A percentile compares a stretch with the other conserved stretches of the same genome.
These are phyloP conservation scores for Clamator glandarius DNA, from an alignment of 2,797 vertebrate genomes.

Conservation along the genomic window DNA sequence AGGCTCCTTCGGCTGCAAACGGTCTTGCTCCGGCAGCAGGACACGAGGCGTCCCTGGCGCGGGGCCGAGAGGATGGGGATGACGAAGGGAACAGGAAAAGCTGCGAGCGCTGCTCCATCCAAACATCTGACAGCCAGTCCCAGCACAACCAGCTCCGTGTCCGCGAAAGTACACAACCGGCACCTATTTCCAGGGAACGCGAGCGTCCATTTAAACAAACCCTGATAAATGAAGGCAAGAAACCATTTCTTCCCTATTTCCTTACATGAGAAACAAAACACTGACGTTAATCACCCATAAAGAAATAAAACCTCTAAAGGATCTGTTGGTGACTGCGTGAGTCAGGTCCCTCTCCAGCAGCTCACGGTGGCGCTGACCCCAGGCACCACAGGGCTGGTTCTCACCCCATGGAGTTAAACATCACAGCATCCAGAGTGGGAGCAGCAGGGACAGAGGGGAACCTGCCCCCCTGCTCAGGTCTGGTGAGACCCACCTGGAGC, in stretches of 20 bases:
- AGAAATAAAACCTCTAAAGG: constrained; percentile 3
- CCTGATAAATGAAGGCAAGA: constrained; percentile 49
- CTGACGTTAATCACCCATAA: constrained; percentile 48
- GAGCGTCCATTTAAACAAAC: constrained; percentile 5
- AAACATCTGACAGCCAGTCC: constrained; percentile 21
- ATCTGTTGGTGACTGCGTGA: background rate
- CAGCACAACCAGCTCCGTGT: background rate
- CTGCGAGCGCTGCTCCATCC: background rate
- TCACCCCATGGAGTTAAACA: background rate
- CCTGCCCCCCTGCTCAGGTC: no score
- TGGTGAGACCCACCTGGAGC: no score
- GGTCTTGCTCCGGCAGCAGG: rapidly evolving
- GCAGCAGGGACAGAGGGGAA: no score
- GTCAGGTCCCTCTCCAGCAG: background rate
- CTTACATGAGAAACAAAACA: constrained; percentile 51
- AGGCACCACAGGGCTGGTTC: background rate
- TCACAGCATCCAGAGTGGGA: background rate
- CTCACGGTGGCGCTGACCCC: background rate
- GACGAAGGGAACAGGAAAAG: background rate
- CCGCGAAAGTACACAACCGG: background rate
- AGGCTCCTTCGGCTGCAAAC: background rate
- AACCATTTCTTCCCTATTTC: constrained; percentile 64
- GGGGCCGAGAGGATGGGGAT: background rate
- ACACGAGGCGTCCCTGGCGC: background rate
- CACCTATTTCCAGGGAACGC: background rate